These are phyloP conservation scores for Aselliscus stoliczkanus DNA, from an alignment of 2,797 vertebrate species.

Conservation along the genomic window DNA sequence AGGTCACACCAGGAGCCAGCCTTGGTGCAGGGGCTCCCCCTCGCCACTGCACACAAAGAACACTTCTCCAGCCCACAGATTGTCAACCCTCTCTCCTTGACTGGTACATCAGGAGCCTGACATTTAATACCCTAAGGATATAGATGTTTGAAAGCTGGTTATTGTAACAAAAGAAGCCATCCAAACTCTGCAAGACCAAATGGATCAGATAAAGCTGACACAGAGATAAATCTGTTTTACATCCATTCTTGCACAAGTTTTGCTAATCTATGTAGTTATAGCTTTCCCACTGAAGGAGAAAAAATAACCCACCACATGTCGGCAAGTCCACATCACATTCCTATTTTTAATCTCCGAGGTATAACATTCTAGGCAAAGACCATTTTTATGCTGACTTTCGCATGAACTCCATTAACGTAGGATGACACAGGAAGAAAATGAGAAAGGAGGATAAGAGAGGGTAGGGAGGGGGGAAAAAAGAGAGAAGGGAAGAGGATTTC, in stretches of 20 bases:
- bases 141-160: slow-evolving; percentile 84
- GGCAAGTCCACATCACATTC: slow-evolving; percentile 69
- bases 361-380: slow-evolving; percentile 70
- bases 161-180: slow-evolving; percentile 85
- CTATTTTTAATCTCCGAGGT: slow-evolving; percentile 78
- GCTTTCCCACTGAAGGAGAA: slow-evolving; percentile 74
- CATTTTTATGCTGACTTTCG: slow-evolving; percentile 69
- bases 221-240: slow-evolving; percentile 85
- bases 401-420: slow-evolving; percentile 64
- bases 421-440: slow-evolving; percentile 57
- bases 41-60: slow-evolving; percentile 43
- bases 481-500: slow-evolving; percentile 50
- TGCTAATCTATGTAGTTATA: slow-evolving; percentile 83
- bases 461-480: not conserved
- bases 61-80: slow-evolving; percentile 67
- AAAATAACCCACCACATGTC: slow-evolving; percentile 62
- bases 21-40: slow-evolving; percentile 49
- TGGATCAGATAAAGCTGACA: slow-evolving; percentile 87
- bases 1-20: slow-evolving; percentile 69
- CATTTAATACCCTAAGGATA: slow-evolving; percentile 85
- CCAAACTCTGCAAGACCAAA: slow-evolving; percentile 83
- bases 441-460: slow-evolving; percentile 24
- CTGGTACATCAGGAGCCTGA: slow-evolving; percentile 80
- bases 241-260: slow-evolving; percentile 84
- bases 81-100: slow-evolving; percentile 80